Evolutionary conservation across 2,888 invertebrate genomes (phyloP), one percentile per base, ranked within the genome.

Genomic region (Lasioglossum pauxillum): DNA sequence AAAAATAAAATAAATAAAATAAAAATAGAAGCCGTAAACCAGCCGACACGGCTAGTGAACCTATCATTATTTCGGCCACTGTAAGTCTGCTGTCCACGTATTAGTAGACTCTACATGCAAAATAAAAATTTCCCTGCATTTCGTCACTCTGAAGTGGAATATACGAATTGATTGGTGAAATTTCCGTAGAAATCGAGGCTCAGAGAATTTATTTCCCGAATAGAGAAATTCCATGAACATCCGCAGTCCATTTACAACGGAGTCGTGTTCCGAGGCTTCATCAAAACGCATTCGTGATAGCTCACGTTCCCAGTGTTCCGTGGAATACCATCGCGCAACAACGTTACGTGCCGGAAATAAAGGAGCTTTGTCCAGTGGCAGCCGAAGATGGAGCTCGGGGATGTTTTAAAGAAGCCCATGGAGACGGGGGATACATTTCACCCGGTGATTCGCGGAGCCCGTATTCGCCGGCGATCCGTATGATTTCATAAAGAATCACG

Each of bases 401-500:
- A 38, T 67, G 44, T 44, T 23, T 71, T 67, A 35, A 53, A 71
- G 27, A 46, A 8, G 35, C 46, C 69, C 14, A 4, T 12, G 19
- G 16, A 14, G 49, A 41, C 23, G 71, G 53, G 14, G 71, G 16
- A 71, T 69, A 72, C 69, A 72, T 57, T 57, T 78, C 78, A 27
- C 41, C 31, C 27, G 12, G 60, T 8, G 16, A 60, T 73, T 79
- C 79, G 27, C 72, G 79, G 14, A 72, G 41, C 72, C n/a, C 31
- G 71, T 31, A 41, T 19, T 57, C 12, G 41, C 80, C 31, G 41
- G 27, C 72, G 69, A 64, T 73, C 80, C 75, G 75, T 69, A 44
- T 75, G 80, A 80, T 75, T 75, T 75, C 75, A 67, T 69, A 57
- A 23, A 57, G 80, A 31, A 73, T 72, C 72, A 41, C 60, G 71